Conservation (phyloP, 2,113 vertebrate species). For the Xenopus tropicalis region DNA sequence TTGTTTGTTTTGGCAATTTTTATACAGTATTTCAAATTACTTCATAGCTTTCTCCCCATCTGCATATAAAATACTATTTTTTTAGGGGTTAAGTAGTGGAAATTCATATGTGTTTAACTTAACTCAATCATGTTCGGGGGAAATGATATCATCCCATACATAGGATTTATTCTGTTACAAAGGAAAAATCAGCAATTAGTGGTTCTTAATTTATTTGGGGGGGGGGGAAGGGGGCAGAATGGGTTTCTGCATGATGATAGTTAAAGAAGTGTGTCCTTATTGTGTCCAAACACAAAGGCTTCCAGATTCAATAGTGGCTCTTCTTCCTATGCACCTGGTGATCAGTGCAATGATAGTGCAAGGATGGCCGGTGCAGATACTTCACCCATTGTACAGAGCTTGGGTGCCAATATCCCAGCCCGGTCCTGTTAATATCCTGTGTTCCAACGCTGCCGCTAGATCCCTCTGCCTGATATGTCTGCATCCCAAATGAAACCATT, state of each 20-base stretch:
- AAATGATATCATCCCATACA: neutral
- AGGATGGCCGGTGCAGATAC: neutral
- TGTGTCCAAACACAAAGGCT: slow-evolving; percentile 51
- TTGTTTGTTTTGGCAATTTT: too few species aligned
- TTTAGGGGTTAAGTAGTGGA: neutral
- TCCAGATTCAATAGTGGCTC: slow-evolving; percentile 49
- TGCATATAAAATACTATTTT: neutral
- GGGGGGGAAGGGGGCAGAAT: too few species aligned
- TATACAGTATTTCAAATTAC: neutral
- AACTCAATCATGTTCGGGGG: too few species aligned
- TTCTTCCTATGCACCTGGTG: slow-evolving; percentile 68
- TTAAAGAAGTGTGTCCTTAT: slow-evolving; percentile 42
- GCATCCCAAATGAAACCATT: slow-evolving; percentile 21
- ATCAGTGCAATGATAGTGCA: slow-evolving; percentile 62
- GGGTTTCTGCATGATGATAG: too few species aligned
- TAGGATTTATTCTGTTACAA: neutral
- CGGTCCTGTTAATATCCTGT: slow-evolving; percentile 30
- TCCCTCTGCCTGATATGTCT: slow-evolving; percentile 8
- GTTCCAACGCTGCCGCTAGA: neutral
- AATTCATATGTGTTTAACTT: neutral
- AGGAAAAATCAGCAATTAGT: neutral
- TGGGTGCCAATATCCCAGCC: neutral
- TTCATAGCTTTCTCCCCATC: neutral
- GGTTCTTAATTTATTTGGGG: neutral
- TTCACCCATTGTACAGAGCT: neutral